These are phyloP conservation scores for Cerceris rybyensis DNA, from an alignment of 2,888 invertebrate species.

Conservation along the genomic window DNA sequence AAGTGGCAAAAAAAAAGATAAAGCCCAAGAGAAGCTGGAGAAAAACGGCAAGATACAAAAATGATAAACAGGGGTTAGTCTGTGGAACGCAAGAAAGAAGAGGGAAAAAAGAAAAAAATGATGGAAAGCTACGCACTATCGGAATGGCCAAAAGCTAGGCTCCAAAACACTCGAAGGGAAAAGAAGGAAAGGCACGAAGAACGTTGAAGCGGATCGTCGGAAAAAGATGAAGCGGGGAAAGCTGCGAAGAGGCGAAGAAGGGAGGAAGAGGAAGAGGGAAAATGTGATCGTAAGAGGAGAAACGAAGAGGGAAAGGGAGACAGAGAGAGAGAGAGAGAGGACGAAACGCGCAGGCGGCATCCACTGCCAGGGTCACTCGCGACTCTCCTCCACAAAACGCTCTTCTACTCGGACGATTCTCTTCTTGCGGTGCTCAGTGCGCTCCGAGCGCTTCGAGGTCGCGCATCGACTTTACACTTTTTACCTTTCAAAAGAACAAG, in stretches of 20 bases:
- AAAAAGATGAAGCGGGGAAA: no score
- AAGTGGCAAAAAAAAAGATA: background rate
- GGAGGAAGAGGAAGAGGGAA: constrained; percentile 1
- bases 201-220: background rate
- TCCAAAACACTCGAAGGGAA: background rate
- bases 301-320: constrained; percentile 1
- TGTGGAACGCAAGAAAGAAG: background rate
- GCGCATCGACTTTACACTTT: constrained; percentile 54
- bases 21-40: background rate
- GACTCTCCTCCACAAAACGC: constrained; percentile 50
- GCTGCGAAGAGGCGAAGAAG: background rate
- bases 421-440: constrained; percentile 63
- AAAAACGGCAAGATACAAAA: no score
- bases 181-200: constrained; percentile 2
- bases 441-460: constrained; percentile 65
- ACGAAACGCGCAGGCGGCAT: constrained; percentile 79
- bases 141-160: background rate
- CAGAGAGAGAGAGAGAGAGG: constrained; percentile 29
- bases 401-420: constrained; percentile 53
- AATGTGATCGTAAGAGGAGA: background rate
- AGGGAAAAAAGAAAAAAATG: background rate
- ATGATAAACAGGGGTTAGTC: background rate
- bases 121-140: no score
- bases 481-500: background rate
- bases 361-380: constrained; percentile 80